These are phyloP conservation scores for Cuculus canorus DNA, from an alignment of 2,797 vertebrate genomes.

Conservation along the genomic window DNA sequence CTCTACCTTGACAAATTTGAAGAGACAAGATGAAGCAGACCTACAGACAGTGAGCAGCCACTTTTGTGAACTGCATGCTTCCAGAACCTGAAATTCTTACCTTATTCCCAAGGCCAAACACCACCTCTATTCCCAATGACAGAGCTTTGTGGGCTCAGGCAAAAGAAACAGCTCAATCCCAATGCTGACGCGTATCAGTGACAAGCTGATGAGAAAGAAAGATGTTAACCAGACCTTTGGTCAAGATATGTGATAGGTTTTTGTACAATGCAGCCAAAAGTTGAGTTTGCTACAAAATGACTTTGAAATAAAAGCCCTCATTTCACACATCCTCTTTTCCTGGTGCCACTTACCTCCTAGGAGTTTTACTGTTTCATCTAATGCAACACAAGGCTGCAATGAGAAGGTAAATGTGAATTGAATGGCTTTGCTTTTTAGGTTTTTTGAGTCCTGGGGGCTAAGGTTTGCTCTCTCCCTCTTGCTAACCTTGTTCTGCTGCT, in stretches of 20 bases:
- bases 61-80: neutral
- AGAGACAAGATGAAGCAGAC: neutral
- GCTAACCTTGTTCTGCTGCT: neutral
- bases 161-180: neutral
- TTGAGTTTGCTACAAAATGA: neutral
- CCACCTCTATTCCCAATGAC: rapidly evolving
- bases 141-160: neutral
- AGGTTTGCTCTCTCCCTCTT: neutral
- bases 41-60: neutral
- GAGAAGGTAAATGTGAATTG: neutral
- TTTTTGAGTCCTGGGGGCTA: neutral
- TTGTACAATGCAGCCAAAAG: neutral
- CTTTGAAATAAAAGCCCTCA: neutral
- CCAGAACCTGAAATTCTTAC: neutral
- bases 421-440: neutral
- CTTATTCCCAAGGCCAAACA: neutral
- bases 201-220: neutral
- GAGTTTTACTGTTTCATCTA: neutral
- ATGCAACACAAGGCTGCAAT: neutral
- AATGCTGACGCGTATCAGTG: neutral
- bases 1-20: too few relatives aligned
- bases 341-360: neutral
- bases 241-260: neutral
- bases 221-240: neutral
- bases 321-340: neutral